Percentiles rank a stretch among this genome's conserved stretches.
phyloP scores from a whole-genome alignment of 2,113 vertebrate species.

The Gadus macrocephalus region DNA sequence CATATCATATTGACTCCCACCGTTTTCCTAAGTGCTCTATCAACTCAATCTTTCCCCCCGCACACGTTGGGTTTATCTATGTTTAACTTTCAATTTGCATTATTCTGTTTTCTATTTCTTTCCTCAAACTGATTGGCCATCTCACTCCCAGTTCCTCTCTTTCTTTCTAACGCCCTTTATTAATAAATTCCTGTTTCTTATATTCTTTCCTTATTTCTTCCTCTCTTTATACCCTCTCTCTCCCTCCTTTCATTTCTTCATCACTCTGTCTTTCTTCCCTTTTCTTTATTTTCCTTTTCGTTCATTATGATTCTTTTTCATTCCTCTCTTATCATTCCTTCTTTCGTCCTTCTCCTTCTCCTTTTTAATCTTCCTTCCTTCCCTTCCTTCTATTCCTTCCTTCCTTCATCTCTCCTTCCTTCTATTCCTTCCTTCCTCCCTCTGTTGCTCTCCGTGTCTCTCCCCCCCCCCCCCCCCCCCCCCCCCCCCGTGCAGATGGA shows the following conservation, averaged over 20 bases:
- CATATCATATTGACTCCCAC: too few relatives aligned
- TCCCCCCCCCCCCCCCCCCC: background rate
- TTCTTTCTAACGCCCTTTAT: background rate
- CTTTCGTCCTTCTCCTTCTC: conserved; percentile 3
- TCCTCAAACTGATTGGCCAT: background rate
- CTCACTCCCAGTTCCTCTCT: background rate
- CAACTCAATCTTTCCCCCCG: too few relatives aligned
- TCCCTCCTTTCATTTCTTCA: too few relatives aligned
- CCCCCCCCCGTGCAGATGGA: conserved; percentile 75
- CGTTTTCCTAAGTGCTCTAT: too few relatives aligned
- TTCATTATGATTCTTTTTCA: background rate
- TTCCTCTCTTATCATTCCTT: too few relatives aligned
- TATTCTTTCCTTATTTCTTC: background rate
- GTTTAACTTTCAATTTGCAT: too few relatives aligned
- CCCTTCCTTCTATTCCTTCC: background rate
- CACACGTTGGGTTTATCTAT: too few relatives aligned
- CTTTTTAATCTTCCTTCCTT: background rate
- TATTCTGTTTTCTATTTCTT: too few relatives aligned
- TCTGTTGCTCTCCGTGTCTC: background rate
- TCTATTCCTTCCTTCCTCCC: background rate
- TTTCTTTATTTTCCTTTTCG: too few relatives aligned
- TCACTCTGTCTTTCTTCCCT: too few relatives aligned
- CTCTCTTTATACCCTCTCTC: too few relatives aligned
- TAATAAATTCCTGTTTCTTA: background rate
- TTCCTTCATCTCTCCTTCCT: background rate